phyloP scores from a whole-genome alignment of 2,113 vertebrate species.

The Calypte anna region DNA sequence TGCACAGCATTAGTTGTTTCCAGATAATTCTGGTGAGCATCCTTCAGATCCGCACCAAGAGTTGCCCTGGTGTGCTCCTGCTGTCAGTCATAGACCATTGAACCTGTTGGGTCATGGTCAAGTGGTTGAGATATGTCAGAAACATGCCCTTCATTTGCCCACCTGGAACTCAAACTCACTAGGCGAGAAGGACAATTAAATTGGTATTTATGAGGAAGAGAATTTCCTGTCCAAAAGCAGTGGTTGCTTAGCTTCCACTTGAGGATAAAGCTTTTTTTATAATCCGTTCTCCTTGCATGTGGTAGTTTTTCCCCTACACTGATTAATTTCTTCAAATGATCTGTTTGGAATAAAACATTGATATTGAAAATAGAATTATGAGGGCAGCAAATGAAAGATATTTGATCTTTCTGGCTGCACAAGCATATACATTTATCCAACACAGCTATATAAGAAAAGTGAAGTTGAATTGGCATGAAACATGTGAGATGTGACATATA shows the following conservation, averaged over 20 bases:
- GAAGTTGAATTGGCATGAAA: neutral
- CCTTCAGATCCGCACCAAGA: neutral
- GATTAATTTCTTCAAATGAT: constrained; percentile 11
- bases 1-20: neutral
- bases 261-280: neutral
- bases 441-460: neutral
- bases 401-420: neutral
- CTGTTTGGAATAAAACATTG: neutral
- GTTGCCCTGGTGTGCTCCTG: neutral
- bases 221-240: neutral
- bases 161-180: neutral
- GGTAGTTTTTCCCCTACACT: neutral
- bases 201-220: neutral
- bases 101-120: neutral
- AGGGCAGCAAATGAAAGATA: neutral
- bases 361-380: constrained; percentile 3
- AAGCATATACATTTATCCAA: neutral
- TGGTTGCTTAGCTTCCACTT: neutral
- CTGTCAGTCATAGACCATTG: neutral
- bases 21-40: neutral
- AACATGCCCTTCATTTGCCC: neutral
- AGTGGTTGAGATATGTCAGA: neutral
- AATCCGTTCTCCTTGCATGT: neutral
- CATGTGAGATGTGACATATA: neutral
- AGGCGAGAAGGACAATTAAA: neutral